Conservation (phyloP, 2,113 vertebrate species). For the Stictonetta naevosa region DNA sequence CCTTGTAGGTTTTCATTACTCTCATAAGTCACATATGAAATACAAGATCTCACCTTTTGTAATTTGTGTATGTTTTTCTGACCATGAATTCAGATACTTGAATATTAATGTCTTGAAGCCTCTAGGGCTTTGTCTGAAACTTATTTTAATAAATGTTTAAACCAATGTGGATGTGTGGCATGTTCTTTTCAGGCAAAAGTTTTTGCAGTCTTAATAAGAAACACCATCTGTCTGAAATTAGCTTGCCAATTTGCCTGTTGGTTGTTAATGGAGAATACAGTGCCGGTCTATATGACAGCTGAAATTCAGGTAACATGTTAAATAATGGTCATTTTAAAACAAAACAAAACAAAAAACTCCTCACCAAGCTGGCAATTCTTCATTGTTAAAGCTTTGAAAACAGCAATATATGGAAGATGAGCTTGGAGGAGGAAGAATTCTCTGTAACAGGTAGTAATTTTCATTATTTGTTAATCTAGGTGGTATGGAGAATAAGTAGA, state of each 20-base stretch:
- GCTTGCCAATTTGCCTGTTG: neutral
- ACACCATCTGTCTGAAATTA: neutral
- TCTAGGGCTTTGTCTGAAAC: neutral
- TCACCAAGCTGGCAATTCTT: neutral
- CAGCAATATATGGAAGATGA: neutral
- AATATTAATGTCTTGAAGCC: neutral
- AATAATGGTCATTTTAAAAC: neutral
- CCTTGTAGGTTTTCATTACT: neutral
- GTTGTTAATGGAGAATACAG: neutral
- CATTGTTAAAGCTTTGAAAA: neutral
- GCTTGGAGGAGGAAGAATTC: neutral
- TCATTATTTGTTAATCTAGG: neutral
- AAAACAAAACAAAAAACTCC: neutral
- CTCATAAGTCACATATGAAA: neutral
- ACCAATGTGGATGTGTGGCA: neutral
- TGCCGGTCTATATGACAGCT: neutral
- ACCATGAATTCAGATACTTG: neutral
- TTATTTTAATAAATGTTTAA: neutral
- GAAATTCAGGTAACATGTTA: neutral
- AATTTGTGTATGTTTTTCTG: neutral
- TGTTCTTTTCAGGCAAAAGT: neutral
- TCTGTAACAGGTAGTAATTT: conserved; percentile 53
- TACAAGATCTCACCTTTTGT: too few species aligned
- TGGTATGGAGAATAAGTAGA: neutral
- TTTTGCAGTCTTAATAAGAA: neutral